Evolutionary conservation across 2,797 vertebrate genomes (phyloP).

Genomic region (Anolis apletophallus): DNA sequence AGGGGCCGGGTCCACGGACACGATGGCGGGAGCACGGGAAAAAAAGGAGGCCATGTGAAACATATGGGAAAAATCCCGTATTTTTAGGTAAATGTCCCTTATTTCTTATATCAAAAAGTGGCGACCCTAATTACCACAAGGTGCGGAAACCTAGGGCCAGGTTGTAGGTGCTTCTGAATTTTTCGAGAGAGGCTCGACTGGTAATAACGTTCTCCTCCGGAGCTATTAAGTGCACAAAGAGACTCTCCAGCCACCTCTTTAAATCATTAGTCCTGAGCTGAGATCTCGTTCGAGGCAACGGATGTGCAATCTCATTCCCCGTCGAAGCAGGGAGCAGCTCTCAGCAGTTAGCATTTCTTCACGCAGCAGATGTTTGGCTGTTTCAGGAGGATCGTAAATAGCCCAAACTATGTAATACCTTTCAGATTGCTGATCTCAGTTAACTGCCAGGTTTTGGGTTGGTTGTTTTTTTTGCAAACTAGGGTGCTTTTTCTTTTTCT

Average conservation of each 20-base stretch:
- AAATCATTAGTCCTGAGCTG: conserved; percentile 48
- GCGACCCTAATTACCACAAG: too few relatives aligned
- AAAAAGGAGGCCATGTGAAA: too few relatives aligned
- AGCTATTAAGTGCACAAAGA: conserved; percentile 13
- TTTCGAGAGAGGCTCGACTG: neutral
- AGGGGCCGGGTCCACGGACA: too few relatives aligned
- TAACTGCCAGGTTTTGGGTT: conserved; percentile 38
- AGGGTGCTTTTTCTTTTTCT: neutral
- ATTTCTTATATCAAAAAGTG: too few relatives aligned
- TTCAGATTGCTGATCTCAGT: conserved; percentile 64
- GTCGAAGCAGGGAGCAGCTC: conserved; percentile 35
- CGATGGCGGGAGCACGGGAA: too few relatives aligned
- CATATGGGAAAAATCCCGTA: too few relatives aligned
- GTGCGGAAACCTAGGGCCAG: neutral
- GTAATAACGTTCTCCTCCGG: neutral
- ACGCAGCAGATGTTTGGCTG: conserved; percentile 68
- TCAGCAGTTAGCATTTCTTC: conserved; percentile 60
- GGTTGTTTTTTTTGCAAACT: conserved; percentile 47
- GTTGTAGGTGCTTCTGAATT: neutral
- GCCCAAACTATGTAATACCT: conserved; percentile 54
- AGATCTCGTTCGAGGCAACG: conserved; percentile 46
- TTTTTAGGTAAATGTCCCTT: too few relatives aligned
- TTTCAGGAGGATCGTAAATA: conserved; percentile 70
- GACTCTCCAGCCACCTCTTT: conserved; percentile 26
- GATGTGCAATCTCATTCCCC: conserved; percentile 51